These are phyloP conservation scores for Cebus imitator DNA, from an alignment of 2,113 vertebrate species.

Conservation along the genomic window DNA sequence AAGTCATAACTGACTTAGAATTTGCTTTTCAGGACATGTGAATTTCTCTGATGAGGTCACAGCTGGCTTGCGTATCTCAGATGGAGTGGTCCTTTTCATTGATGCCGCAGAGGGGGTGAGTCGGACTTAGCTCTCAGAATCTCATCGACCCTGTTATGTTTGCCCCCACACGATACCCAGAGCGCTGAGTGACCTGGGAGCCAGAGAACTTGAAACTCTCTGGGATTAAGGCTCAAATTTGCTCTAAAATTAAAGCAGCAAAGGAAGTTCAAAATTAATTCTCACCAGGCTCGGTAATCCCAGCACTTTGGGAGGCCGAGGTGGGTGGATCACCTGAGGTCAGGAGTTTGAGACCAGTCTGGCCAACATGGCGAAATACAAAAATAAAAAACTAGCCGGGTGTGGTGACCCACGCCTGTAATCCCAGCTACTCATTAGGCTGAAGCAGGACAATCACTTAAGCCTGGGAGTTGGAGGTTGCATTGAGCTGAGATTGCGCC, in stretches of 20 bases:
- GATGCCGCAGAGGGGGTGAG: constrained; percentile 98
- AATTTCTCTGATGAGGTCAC: constrained; percentile 99
- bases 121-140: background rate
- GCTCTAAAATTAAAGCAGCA: background rate
- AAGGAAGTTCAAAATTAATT: background rate
- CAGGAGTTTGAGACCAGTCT: background rate
- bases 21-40: constrained; percentile 90
- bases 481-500: background rate
- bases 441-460: background rate
- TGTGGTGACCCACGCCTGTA: background rate
- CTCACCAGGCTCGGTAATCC: background rate
- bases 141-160: background rate
- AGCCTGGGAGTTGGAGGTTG: background rate
- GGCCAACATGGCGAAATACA: background rate
- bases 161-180: background rate
- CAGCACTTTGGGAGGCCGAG: background rate
- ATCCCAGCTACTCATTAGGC: background rate
- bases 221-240: background rate
- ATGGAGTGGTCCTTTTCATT: constrained; percentile 97
- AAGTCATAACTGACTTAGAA: background rate
- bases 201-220: background rate
- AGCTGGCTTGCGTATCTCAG: constrained; percentile 94
- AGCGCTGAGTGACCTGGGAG: background rate
- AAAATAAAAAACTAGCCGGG: background rate
- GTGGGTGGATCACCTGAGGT: background rate